Base-by-base conservation (phyloP, 2,888 invertebrate species). In the Pyrrhia umbra region DNA sequence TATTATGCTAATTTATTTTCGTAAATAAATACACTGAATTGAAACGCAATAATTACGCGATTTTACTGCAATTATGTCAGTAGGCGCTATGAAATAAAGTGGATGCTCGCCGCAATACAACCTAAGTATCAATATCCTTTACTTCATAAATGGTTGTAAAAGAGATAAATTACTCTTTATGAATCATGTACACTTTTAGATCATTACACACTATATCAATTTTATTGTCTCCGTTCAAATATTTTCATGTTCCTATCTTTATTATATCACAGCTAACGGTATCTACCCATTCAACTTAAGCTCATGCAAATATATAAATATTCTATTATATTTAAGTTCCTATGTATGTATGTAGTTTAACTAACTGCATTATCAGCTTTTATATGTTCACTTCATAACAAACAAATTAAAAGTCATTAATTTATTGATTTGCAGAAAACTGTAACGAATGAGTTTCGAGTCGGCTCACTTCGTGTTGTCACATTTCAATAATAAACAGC, bases 401-500 rank as follows among this genome's bases (percentile, higher is more conserved):
- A n/a, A n/a, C n/a, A n/a, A n/a, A n/a, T n/a, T n/a, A n/a, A n/a
- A n/a, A n/a, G n/a, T n/a, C n/a, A n/a, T n/a, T n/a, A n/a, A n/a
- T n/a, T n/a, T n/a, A n/a, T 37, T 37, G 9, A 9, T 42, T 47
- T 34, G 6, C 25, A 37, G 34, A 23, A 13, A 37, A 13, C 21
- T 37, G 18, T 56, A 40, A 27, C 56, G 37, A 42, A 34, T 34
- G 34, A n/a, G n/a, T 34, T 34, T 34, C 9, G 34, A 34, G n/a
- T 34, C 34, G 3, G n/a, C n/a, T n/a, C n/a, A n/a, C 25, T 30
- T 16, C 20, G 21, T 37, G 13, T 13, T 42, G 34, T 76, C 75
- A 66, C 70, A 42, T 61, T 66, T 54, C 47, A 71, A 59, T 64
- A 62, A 63, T 46, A 66, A 76, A 71, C 62, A 77, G 20, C 42